Evolutionary conservation across 2,888 invertebrate species (phyloP), one percentile per base, ranked within the genome.

Genomic region (Harpalus rubripes): DNA sequence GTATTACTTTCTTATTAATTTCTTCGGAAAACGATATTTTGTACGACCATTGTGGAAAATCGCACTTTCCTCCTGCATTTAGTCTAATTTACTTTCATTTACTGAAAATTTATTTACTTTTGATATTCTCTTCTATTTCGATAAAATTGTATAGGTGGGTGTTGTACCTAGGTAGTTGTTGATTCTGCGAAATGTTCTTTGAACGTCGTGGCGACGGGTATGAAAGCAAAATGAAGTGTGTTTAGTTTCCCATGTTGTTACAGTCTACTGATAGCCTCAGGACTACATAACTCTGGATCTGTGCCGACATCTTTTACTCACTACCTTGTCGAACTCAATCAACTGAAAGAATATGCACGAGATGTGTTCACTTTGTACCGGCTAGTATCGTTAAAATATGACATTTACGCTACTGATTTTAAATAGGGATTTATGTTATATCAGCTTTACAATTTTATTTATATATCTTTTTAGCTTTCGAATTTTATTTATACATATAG

Each of bases 271-370:
- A 18, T 59, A 18, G 63, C 63, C 63, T 10, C 2, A 18, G 63
- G 22, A 52, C 44, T 52, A 44, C 44, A 44, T n/a, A 63, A 22
- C 10, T 18, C 22, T 59, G 18, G 12, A 63, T 10, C 8, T 12
- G 10, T 2, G 26, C 22, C 22, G 26, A 63, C 63, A 22, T 22
- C 63, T 63, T 63, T 63, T 26, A 22, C 63, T 63, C 63, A 63
- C 26, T 0, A 7, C 26, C 4, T 7, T 63, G 63, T n/a, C 8
- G 78, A 26, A 58, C 78, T 58, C 68, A 68, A 68, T 68, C 68
- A 68, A 68, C 39, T 68, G 39, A 1, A 15, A 41, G 63, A 63
- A 63, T 10, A 26, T 52, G 44, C 44, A 52, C 12, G 44, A 52
- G 44, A 52, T 12, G 44, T 52, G 44, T 52, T 52, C 44, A 52